These are phyloP conservation scores for Idaea straminata DNA, from an alignment of 2,888 invertebrate genomes.

Conservation along the genomic window DNA sequence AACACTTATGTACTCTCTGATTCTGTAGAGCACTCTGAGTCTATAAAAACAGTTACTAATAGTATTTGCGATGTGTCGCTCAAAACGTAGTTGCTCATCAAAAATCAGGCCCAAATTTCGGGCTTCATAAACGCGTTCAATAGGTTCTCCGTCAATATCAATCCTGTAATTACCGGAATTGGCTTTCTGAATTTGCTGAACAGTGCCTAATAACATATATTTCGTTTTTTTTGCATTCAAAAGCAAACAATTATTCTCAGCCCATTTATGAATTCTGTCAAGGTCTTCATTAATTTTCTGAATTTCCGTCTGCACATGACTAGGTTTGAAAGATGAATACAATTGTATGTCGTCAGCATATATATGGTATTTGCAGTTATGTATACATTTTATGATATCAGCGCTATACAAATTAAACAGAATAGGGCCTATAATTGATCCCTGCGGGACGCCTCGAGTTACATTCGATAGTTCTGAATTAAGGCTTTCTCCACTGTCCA, in stretches of 20 bases:
- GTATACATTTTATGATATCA: not conserved
- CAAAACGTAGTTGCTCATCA: too few relatives aligned
- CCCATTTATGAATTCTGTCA: not conserved
- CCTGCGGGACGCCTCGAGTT: conserved; percentile 17
- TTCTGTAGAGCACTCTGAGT: too few relatives aligned
- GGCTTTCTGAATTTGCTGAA: too few relatives aligned
- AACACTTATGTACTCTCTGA: too few relatives aligned
- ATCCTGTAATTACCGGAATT: too few relatives aligned
- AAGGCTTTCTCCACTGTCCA: not conserved
- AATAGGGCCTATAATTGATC: conserved; percentile 12
- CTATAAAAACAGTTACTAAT: too few relatives aligned
- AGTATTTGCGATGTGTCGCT: too few relatives aligned
- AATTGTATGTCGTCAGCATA: conserved; percentile 8
- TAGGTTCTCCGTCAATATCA: too few relatives aligned
- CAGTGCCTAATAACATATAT: too few relatives aligned
- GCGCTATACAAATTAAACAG: not conserved
- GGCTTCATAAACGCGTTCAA: too few relatives aligned
- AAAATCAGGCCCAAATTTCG: too few relatives aligned
- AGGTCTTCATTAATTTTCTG: not conserved
- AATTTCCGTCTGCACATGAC: not conserved
- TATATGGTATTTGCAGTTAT: conserved; percentile 5
- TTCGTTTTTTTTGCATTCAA: not conserved
- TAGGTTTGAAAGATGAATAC: not conserved
- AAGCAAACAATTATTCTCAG: not conserved
- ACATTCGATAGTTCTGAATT: not conserved